phyloP scores from a whole-genome alignment of 2,888 invertebrate species.

The Callosobruchus maculatus region DNA sequence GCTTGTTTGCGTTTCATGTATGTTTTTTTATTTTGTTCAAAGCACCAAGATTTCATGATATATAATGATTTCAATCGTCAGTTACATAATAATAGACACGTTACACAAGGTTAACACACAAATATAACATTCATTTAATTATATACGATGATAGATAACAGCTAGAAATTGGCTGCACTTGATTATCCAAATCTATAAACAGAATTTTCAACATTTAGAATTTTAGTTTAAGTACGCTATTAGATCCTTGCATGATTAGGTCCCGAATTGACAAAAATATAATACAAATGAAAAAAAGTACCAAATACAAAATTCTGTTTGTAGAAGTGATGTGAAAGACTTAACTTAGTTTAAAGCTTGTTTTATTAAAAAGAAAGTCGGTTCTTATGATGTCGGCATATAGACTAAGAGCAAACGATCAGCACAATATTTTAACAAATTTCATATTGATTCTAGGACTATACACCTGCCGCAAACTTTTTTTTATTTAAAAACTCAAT shows the following conservation, averaged over 20 bases:
- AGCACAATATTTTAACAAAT: too few relatives aligned
- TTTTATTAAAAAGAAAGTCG: slow-evolving; percentile 18
- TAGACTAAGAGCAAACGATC: too few relatives aligned
- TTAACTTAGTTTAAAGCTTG: slow-evolving; percentile 22
- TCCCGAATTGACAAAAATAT: not conserved
- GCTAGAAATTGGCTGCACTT: slow-evolving; percentile 11
- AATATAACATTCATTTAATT: not conserved
- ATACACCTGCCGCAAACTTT: too few relatives aligned
- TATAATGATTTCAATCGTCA: slow-evolving; percentile 2
- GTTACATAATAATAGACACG: not conserved
- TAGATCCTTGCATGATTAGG: not conserved
- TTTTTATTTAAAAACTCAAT: too few relatives aligned
- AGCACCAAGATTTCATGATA: slow-evolving; percentile 24
- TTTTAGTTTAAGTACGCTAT: not conserved
- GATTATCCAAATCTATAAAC: slow-evolving; percentile 16
- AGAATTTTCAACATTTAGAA: slow-evolving; percentile 4
- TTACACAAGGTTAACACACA: not conserved
- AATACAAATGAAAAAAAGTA: not conserved
- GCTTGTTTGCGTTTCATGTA: not conserved
- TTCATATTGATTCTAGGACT: too few relatives aligned
- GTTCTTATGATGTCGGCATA: slow-evolving; percentile 14
- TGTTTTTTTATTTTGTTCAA: slow-evolving; percentile 12
- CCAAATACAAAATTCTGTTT: slow-evolving; percentile 9
- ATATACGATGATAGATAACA: slow-evolving; percentile 4
- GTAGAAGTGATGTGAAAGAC: slow-evolving; percentile 15